These are phyloP conservation scores for Amphiprion percula DNA, from an alignment of 2,113 vertebrate species.

Conservation along the genomic window DNA sequence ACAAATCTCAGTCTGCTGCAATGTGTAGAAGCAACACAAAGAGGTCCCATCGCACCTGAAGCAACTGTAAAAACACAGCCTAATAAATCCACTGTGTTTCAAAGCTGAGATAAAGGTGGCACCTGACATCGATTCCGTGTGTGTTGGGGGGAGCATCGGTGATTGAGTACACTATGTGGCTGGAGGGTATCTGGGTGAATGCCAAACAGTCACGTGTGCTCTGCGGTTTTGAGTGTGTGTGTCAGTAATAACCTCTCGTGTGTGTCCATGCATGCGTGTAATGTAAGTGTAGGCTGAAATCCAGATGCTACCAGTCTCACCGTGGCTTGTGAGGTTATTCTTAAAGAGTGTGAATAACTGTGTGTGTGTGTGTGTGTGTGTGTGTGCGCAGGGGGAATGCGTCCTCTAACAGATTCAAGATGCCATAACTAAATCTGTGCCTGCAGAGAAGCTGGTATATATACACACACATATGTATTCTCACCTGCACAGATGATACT, in stretches of 20 bases:
- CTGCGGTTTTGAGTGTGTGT: constrained; percentile 33
- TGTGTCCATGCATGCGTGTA: constrained; percentile 42
- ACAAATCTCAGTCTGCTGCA: constrained; percentile 23
- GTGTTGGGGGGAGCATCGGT: constrained; percentile 4
- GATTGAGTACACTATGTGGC: constrained; percentile 31
- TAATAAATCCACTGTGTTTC: constrained; percentile 34
- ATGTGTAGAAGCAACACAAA: not conserved
- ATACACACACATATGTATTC: not conserved
- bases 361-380: not conserved
- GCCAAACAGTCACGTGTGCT: constrained; percentile 58
- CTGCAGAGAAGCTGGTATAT: not conserved
- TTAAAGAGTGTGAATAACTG: constrained; percentile 78
- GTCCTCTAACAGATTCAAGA: constrained; percentile 40
- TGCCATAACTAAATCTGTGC: constrained; percentile 7
- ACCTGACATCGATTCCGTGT: constrained; percentile 13
- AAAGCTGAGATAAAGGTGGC: constrained; percentile 19
- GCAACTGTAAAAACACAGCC: constrained; percentile 15
- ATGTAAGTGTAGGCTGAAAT: constrained; percentile 67
- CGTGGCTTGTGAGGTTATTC: constrained; percentile 92
- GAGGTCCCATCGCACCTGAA: constrained; percentile 7
- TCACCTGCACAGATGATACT: not conserved
- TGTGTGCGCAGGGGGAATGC: constrained; percentile 7
- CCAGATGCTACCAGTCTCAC: constrained; percentile 93
- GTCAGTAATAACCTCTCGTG: constrained; percentile 25
- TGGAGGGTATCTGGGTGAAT: constrained; percentile 48